Evolutionary conservation across 2,113 vertebrate genomes (phyloP), one percentile per base, ranked within the genome.

Genomic region (Clarias macrocephalus): DNA sequence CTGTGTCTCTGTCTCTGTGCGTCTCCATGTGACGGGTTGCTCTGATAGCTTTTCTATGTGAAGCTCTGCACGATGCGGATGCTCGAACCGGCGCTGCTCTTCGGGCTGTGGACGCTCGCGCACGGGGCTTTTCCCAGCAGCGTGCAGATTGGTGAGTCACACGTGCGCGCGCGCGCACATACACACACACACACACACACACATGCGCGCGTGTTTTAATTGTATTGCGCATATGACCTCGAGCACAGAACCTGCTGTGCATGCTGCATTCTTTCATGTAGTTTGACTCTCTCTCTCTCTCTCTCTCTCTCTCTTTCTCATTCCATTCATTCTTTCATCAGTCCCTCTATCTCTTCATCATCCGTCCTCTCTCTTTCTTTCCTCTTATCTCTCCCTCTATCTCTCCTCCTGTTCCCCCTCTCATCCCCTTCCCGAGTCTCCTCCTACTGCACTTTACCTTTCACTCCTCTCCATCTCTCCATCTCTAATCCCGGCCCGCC

Each of bases 71-170:
- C 97, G 95, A 99, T 99, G 98, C 97, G 97, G 98, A 98, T 97
- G 97, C 95, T 97, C 94, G 96, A 98, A 94, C 95, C 98, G 92
- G 97, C 97, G 93, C 95, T 97, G 68, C 57, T 75, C 68, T 83
- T 56, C n/a, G 57, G 80, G 95, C 97, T 99, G 94, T 98, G 96
- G 97, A 97, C 96, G 93, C 95, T 99, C 94, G 94, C 96, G 92
- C 96, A 98, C 93, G 98, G 97, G 95, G 98, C 98, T 95, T 99
- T 99, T 96, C 98, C 98, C 92, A 99, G 97, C 97, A 99, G 97
- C 85, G 98, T 99, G 91, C 98, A 99, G 94, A 99, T 99, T 96
- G 98, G 98, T 99, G 95, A 99, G 97, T 95, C 91, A 21, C 28
- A 13, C 56, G n/a, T 13, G 57, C 82, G 56, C 65, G 23, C 59